Conservation (phyloP, 2,113 vertebrate genomes). For the Pelecanoides urinatrix region DNA sequence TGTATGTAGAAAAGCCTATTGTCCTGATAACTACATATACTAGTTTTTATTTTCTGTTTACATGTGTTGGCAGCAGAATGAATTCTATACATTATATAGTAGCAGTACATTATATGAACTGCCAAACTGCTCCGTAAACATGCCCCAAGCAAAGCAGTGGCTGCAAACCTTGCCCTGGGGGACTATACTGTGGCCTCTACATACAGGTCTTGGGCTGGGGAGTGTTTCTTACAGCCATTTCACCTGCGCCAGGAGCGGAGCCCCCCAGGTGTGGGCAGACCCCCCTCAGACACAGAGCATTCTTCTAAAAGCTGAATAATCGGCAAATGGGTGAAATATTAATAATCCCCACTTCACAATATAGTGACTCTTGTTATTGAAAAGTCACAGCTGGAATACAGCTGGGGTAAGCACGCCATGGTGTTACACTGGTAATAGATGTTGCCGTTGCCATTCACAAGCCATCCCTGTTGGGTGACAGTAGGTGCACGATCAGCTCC, state of each 20-base stretch:
- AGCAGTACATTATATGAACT: background rate
- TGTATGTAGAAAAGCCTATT: background rate
- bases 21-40: background rate
- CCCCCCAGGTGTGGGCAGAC: background rate
- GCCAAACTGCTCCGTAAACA: background rate
- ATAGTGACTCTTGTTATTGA: background rate
- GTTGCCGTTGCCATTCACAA: background rate
- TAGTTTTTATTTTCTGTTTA: background rate
- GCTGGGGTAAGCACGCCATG: background rate
- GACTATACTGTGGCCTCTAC: background rate
- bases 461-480: background rate
- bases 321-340: background rate
- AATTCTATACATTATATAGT: background rate
- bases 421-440: background rate
- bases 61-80: background rate
- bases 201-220: background rate
- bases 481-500: background rate
- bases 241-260: background rate
- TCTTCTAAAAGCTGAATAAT: background rate
- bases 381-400: background rate
- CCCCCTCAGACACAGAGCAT: fast-evolving
- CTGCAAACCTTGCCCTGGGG: background rate
- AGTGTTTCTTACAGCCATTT: background rate
- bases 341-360: background rate
- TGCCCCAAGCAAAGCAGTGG: background rate